phyloP scores from a whole-genome alignment of 2,888 invertebrate genomes.

The Lasioglossum calceatum region DNA sequence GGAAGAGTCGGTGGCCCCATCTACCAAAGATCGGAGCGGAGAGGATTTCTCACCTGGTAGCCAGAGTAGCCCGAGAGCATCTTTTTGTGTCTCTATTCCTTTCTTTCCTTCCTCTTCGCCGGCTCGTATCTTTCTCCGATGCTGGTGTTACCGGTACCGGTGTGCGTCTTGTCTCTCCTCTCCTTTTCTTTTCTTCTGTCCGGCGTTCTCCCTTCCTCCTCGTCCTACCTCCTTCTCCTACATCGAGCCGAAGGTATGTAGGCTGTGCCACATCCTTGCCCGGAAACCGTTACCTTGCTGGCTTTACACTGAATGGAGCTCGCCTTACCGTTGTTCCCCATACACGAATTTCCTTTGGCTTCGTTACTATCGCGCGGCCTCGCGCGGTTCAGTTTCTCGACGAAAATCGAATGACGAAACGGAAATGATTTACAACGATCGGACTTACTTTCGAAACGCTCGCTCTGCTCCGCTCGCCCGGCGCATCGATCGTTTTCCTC shows the following conservation, averaged over 20 bases:
- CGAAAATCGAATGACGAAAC: background rate
- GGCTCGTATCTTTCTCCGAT: conserved; percentile 33
- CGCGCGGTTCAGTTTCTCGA: conserved; percentile 12
- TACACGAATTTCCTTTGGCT: conserved; percentile 79
- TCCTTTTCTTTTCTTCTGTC: conserved; percentile 56
- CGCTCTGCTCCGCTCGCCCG: background rate
- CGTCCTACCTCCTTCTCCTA: conserved; percentile 66
- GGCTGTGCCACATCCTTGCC: conserved; percentile 84
- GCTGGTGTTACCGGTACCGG: conserved; percentile 28
- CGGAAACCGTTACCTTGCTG: conserved; percentile 83
- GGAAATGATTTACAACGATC: background rate
- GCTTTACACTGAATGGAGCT: conserved; percentile 82
- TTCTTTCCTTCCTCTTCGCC: conserved; percentile 36
- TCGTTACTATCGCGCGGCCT: conserved; percentile 54
- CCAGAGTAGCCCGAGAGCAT: background rate
- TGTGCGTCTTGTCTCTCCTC: conserved; percentile 16
- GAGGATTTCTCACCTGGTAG: conserved; percentile 1
- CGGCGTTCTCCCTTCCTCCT: conserved; percentile 53
- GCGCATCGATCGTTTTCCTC: background rate
- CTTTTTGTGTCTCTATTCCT: conserved; percentile 54
- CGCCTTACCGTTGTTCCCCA: conserved; percentile 81
- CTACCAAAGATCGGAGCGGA: background rate
- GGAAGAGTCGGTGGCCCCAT: background rate
- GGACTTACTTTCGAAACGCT: background rate
- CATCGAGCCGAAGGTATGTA: conserved; percentile 81